These are phyloP conservation scores for Leucophenga maculata DNA, from an alignment of 2,888 invertebrate species.

Conservation along the genomic window DNA sequence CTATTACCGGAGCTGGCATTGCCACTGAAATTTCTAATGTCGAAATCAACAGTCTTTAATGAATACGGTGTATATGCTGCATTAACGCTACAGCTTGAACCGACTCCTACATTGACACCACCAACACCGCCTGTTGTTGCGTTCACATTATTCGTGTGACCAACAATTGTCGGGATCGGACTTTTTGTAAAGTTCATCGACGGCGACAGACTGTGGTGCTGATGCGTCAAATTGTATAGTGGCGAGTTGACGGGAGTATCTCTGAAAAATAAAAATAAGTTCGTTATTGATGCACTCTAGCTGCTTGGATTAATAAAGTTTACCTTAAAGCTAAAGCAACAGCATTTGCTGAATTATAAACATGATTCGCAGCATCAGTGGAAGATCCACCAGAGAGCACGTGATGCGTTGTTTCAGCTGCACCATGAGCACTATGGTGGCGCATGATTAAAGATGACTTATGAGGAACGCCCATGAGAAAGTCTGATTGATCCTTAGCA, in stretches of 20 bases:
- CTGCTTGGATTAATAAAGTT: slow-evolving; percentile 32
- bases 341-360: slow-evolving; percentile 58
- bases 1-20: slow-evolving; percentile 44
- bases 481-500: slow-evolving; percentile 70
- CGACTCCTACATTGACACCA: slow-evolving; percentile 34
- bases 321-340: slow-evolving; percentile 66
- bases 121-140: slow-evolving; percentile 38
- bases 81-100: slow-evolving; percentile 39
- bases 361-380: slow-evolving; percentile 65
- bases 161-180: slow-evolving; percentile 63
- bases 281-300: slow-evolving; percentile 25
- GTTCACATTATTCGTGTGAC: slow-evolving; percentile 56
- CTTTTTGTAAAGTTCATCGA: slow-evolving; percentile 70
- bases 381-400: slow-evolving; percentile 46
- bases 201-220: slow-evolving; percentile 69
- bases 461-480: slow-evolving; percentile 40
- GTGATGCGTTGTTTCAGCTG: slow-evolving; percentile 65
- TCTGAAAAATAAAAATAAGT: slow-evolving; percentile 43
- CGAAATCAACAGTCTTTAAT: slow-evolving; percentile 68
- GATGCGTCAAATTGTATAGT: slow-evolving; percentile 69
- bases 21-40: slow-evolving; percentile 34
- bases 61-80: slow-evolving; percentile 68
- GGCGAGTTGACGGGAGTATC: slow-evolving; percentile 71
- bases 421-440: slow-evolving; percentile 52
- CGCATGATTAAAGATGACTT: slow-evolving; percentile 64